Conservation (phyloP, 2,888 invertebrate species). For the Hirtodrosophila duncani region DNA sequence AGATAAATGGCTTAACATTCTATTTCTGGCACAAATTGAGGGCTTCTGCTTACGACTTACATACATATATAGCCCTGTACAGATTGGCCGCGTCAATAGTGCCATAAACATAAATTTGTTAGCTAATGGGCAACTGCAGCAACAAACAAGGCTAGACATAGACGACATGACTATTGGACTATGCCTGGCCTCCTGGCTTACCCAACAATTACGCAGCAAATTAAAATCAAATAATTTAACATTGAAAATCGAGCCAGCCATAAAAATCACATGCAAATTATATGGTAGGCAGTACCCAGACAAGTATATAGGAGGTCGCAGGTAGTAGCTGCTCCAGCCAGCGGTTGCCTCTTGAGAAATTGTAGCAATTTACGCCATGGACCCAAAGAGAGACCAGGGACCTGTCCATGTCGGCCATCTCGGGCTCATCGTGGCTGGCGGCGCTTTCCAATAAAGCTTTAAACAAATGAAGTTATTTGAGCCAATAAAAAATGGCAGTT, state of each 20-base stretch:
- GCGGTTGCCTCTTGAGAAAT: conserved; percentile 41
- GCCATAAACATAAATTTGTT: conserved; percentile 55
- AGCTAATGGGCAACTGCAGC: conserved; percentile 48
- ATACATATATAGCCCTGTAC: conserved; percentile 13
- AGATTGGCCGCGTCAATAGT: conserved; percentile 35
- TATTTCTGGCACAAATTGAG: conserved; percentile 19
- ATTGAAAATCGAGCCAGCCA: conserved; percentile 67
- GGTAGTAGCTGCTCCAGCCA: conserved; percentile 8
- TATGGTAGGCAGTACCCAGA: conserved; percentile 62
- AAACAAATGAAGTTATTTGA: conserved; percentile 70
- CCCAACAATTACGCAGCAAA: conserved; percentile 74
- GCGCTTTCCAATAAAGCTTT: conserved; percentile 60
- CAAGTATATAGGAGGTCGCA: no score
- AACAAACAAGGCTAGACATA: conserved; percentile 30
- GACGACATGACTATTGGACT: conserved; percentile 26
- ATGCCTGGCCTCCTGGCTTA: conserved; percentile 1
- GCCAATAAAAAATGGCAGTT: conserved; percentile 58
- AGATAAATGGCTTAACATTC: conserved; percentile 16
- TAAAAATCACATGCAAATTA: conserved; percentile 76
- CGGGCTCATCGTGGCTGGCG: conserved; percentile 29
- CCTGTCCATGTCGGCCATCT: conserved; percentile 17
- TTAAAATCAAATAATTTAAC: conserved; percentile 77
- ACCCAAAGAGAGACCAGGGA: conserved; percentile 7
- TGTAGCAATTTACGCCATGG: conserved; percentile 55
- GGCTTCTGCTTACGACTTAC: background rate